These are phyloP conservation scores for Lepus europaeus DNA, from an alignment of 2,113 vertebrate genomes.

Conservation along the genomic window DNA sequence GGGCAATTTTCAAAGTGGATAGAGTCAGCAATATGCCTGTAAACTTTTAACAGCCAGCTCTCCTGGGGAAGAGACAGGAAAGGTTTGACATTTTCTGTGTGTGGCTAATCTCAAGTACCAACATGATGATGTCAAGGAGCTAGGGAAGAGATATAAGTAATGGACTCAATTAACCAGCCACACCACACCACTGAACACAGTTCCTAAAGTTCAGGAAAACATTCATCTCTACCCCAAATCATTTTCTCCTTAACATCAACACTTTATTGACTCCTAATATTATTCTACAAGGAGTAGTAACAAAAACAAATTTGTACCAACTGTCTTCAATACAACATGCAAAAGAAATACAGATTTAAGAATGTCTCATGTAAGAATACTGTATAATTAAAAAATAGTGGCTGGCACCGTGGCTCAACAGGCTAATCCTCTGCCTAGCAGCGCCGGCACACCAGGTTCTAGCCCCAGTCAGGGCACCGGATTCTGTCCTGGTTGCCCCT, in stretches of 20 bases:
- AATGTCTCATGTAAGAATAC: background rate
- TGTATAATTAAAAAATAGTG: background rate
- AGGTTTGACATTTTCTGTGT: background rate
- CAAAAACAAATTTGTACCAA: background rate
- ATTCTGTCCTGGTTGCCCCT: too few species aligned
- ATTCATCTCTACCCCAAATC: background rate
- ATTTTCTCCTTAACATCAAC: background rate
- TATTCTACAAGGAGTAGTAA: background rate
- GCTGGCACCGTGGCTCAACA: too few species aligned
- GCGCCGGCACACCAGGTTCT: too few species aligned
- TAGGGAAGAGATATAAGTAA: background rate
- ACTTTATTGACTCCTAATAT: background rate
- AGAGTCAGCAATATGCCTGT: background rate
- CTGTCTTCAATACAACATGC: background rate
- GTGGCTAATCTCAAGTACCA: background rate
- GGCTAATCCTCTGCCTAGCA: too few species aligned
- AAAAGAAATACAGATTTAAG: background rate
- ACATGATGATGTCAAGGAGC: background rate
- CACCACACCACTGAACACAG: background rate
- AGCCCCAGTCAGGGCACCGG: too few species aligned
- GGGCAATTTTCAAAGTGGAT: background rate
- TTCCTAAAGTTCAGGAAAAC: background rate
- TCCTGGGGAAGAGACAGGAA: accelerated
- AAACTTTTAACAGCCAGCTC: background rate
- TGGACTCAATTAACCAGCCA: background rate